These are phyloP conservation scores for Drosophila histrio DNA, from an alignment of 2,888 invertebrate species.

Conservation along the genomic window DNA sequence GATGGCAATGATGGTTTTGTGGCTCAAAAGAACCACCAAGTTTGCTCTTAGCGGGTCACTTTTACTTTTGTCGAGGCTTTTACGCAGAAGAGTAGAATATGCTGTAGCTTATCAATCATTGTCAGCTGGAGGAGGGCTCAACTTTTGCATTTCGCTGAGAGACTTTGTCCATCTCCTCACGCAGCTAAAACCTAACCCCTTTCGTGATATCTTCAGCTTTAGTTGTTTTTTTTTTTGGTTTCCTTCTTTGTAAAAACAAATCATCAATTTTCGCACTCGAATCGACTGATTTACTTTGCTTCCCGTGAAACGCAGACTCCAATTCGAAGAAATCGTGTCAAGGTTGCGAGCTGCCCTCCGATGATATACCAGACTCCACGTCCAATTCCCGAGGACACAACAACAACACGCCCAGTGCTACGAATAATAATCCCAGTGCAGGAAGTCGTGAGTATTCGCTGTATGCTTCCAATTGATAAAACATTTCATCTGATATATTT, in stretches of 20 bases:
- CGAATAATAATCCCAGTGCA: constrained; percentile 88
- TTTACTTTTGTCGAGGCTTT: constrained; percentile 69
- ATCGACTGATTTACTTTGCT: constrained; percentile 55
- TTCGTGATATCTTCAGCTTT: constrained; percentile 27
- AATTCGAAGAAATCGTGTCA: constrained; percentile 89
- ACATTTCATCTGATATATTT: not conserved
- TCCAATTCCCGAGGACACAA: constrained; percentile 88
- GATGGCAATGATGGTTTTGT: constrained; percentile 9
- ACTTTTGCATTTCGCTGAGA: constrained; percentile 61
- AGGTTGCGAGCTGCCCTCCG: constrained; percentile 91
- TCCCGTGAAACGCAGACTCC: constrained; percentile 82
- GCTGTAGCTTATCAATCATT: constrained; percentile 82
- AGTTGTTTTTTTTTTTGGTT: constrained; percentile 10
- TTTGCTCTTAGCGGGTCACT: constrained; percentile 60
- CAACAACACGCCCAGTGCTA: constrained; percentile 92
- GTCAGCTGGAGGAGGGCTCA: constrained; percentile 65
- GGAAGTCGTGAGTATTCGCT: constrained; percentile 82
- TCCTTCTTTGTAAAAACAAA: constrained; percentile 54
- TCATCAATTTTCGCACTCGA: constrained; percentile 65
- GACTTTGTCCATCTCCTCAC: constrained; percentile 41
- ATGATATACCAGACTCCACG: constrained; percentile 89
- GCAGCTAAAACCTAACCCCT: constrained; percentile 43
- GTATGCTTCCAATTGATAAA: not conserved
- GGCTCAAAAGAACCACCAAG: constrained; percentile 35
- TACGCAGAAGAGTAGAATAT: constrained; percentile 69